These are phyloP conservation scores for Pipistrellus pygmaeus DNA, from an alignment of 2,797 vertebrate species.

Conservation along the genomic window DNA sequence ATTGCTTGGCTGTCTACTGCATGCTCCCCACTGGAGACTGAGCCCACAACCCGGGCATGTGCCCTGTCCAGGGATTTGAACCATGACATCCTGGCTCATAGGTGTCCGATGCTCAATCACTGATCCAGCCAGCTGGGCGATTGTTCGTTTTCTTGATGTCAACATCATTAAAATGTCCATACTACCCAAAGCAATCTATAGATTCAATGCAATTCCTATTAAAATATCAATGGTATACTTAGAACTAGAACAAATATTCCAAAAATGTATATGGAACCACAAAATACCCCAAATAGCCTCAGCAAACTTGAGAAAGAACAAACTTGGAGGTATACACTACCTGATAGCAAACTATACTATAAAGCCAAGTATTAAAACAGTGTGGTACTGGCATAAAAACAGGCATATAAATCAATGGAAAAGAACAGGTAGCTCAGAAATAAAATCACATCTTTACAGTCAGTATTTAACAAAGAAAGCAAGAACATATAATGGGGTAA, in stretches of 20 bases:
- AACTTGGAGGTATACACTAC: neutral
- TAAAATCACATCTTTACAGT: neutral
- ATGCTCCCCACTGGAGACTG: no score
- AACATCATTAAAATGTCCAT: neutral
- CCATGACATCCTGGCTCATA: no score
- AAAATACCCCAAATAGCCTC: neutral
- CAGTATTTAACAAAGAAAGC: neutral
- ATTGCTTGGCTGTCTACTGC: no score
- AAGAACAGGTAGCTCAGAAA: neutral
- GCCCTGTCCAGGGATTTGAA: no score
- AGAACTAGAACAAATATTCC: neutral
- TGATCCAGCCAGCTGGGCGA: no score
- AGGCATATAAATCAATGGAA: neutral
- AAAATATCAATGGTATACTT: neutral
- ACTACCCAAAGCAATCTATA: neutral
- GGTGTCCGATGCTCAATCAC: no score
- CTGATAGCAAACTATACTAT: neutral
- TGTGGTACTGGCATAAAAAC: neutral
- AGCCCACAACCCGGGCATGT: no score
- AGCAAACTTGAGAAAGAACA: neutral
- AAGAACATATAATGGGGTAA: neutral
- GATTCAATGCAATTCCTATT: neutral
- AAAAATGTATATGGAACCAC: neutral
- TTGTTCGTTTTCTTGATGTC: neutral
- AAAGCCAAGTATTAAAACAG: neutral